Percentiles rank a stretch among this genome's conserved stretches.
These are phyloP conservation scores for Dryobotodes eremita DNA, from an alignment of 2,888 invertebrate genomes.

Conservation along the genomic window DNA sequence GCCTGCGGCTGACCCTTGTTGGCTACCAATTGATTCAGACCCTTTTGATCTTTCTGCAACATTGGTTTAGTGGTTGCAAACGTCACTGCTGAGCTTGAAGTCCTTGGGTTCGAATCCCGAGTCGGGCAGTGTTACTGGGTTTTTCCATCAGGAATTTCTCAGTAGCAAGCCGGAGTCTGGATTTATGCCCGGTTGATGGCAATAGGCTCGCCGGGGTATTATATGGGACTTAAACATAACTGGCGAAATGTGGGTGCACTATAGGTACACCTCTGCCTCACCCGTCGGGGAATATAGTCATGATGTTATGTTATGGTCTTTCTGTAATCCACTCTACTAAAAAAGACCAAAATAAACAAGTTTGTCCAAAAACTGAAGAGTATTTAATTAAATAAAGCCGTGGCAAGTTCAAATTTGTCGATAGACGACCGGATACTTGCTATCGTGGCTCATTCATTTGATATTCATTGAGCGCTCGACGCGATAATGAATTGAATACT, in stretches of 20 bases:
- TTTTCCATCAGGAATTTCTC: too few relatives aligned
- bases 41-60: neutral
- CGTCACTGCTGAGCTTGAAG: too few relatives aligned
- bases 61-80: too few relatives aligned
- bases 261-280: too few relatives aligned
- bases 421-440: slow-evolving; percentile 39
- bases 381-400: slow-evolving; percentile 32
- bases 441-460: slow-evolving; percentile 53
- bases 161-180: too few relatives aligned
- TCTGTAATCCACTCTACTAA: neutral
- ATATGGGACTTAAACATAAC: too few relatives aligned
- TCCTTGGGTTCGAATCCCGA: too few relatives aligned
- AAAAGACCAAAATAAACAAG: slow-evolving; percentile 10
- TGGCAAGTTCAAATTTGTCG: slow-evolving; percentile 27
- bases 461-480: slow-evolving; percentile 47
- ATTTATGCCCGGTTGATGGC: too few relatives aligned
- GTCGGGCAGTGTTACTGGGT: too few relatives aligned
- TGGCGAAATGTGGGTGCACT: too few relatives aligned
- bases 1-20: neutral
- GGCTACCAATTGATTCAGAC: neutral
- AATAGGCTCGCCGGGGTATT: too few relatives aligned
- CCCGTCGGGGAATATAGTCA: too few relatives aligned
- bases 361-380: neutral
- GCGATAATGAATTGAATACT: slow-evolving; percentile 49
- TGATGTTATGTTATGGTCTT: neutral